Base-by-base conservation (phyloP, 2,888 invertebrate genomes). In the Hoplodrina ambigua region DNA sequence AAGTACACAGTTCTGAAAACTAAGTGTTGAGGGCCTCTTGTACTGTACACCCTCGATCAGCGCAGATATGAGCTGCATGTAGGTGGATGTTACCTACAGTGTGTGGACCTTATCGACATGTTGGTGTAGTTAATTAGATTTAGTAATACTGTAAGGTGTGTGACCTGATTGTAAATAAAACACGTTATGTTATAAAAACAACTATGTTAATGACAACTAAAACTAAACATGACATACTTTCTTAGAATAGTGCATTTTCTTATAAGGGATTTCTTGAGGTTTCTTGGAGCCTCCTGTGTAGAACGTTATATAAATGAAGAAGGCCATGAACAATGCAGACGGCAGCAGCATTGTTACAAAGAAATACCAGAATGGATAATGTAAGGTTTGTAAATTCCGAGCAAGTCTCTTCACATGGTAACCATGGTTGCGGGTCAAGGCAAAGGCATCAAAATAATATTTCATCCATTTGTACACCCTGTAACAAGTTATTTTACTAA, bases 401-500 rank as follows among this genome's bases (percentile, higher is more conserved):
- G 50, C 46, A 19, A 83, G 13, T 41, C 54, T 49, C 0, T 33
- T n/a, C 17, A 63, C 6, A 4, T 71, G 59, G 55, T 66, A 6
- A 10, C 19, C 20, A 0, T 17, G 11, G 49, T 69, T 50, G 19
- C 71, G 69, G 13, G 44, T 49, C 19, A 52, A 10, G 6, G 66
- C 59, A 37, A 50, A 64, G 2, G 30, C 11, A 5, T 72, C 33
- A 41, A 80, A 74, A 59, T 82, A 69, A 13, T 19, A 15, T 59
- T 76, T 76, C 81, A 86, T 81, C 86, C 86, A 86, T 17, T 37
- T 74, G 53, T 67, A 71, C 7, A 82, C 69, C 33, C 86, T 86
- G 83, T 33, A 82, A 78, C 54, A 72, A 67, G n/a, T 46, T 37
- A 59, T 49, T 33, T 37, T 30, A 59, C 13, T 50, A 13, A 57